A percentile compares a stretch with the other conserved stretches of the same genome.
phyloP scores from a whole-genome alignment of 2,888 invertebrate species.

The Dusona sp. region DNA sequence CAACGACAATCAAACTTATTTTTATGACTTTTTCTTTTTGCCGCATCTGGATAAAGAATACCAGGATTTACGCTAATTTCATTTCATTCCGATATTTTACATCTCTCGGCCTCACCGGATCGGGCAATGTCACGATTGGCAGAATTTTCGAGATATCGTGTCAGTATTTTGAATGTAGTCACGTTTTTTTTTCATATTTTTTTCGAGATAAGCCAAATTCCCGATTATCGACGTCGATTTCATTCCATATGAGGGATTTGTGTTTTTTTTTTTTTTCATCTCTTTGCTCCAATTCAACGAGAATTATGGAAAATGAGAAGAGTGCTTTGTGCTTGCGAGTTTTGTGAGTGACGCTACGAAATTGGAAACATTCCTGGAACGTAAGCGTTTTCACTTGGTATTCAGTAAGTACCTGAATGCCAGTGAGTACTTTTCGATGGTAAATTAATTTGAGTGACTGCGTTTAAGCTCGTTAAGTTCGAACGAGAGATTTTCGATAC shows the following conservation, averaged over 20 bases:
- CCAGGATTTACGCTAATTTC: background rate
- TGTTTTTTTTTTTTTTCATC: background rate
- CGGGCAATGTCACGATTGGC: background rate
- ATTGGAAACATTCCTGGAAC: background rate
- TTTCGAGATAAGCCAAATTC: background rate
- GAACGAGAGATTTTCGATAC: background rate
- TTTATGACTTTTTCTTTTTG: slow-evolving; percentile 14
- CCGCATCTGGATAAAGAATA: background rate
- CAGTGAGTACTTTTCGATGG: background rate
- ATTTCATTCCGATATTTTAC: background rate
- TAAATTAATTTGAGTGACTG: too few species aligned
- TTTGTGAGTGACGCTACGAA: background rate
- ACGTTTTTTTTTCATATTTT: background rate
- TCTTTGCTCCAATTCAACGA: background rate
- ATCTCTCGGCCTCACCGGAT: background rate
- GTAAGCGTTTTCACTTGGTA: too few species aligned
- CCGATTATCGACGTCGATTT: background rate
- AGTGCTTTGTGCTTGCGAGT: background rate
- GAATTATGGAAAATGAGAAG: background rate
- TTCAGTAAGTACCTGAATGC: background rate
- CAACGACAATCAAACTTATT: background rate
- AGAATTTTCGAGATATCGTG: background rate
- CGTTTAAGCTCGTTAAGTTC: background rate
- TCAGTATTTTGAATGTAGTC: background rate
- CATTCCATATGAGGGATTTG: background rate